Base-by-base conservation (phyloP, 1,140 invertebrate species). In the Eciton burchellii region DNA sequence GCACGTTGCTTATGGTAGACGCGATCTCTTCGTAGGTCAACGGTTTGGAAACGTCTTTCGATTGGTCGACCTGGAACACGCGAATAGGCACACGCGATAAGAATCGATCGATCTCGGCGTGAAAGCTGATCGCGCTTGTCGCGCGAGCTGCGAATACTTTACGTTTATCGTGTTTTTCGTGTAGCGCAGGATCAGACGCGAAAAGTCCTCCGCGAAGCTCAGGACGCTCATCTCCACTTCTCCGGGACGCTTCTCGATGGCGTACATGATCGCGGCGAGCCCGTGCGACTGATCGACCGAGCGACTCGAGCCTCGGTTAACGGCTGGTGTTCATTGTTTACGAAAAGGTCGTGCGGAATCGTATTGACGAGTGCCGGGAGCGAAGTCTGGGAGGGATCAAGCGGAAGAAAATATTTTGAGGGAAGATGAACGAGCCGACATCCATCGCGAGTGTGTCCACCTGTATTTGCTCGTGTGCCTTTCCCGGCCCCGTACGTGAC, bases 361-460 rank as follows among this genome's bases (percentile, higher is more conserved):
- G 24, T 71, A 0, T n/a, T 52, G 11, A 43, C 19, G 35, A 59
- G 12, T 52, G 26, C 11, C n/a, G 2, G n/a, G n/a, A n/a, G n/a
- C n/a, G n/a, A n/a, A n/a, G n/a, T 41, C 43, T 62, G 3, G 2
- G 6, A 47, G n/a, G 1, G 2, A 26, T 11, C 60, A n/a, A 3
- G 1, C 16, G 11, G 49, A 57, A 45, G 3, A 35, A 35, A 35
- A 35, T 35, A 66, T 60, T 70, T 41, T 3, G n/a, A 26, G 21
- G 26, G 56, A 11, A 65, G 6, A 43, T 16, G 4, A 57, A 29
- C 29, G n/a, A 84, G 59, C 56, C 52, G 29, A 59, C 57, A 41
- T 65, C 11, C 43, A 14, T n/a, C n/a, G n/a, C n/a, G n/a, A 49
- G 62, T 83, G 77, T 76, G 21, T 83, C 56, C 68, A 74, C 35